Evolutionary conservation across 2,797 vertebrate species (phyloP), one percentile per base, ranked within the genome.

Genomic region (Poeciliopsis paucimaculata): DNA sequence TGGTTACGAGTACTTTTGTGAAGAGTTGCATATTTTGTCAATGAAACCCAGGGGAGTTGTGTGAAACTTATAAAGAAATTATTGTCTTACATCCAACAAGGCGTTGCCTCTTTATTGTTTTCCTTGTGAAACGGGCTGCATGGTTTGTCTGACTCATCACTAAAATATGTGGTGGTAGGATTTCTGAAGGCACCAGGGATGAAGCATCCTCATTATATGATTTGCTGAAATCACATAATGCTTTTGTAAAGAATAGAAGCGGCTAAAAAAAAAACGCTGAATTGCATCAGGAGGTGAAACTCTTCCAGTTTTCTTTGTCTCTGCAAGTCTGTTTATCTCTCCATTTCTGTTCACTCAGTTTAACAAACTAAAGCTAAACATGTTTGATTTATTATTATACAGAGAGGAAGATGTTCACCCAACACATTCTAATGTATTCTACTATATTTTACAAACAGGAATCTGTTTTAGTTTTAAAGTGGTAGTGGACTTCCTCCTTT

Each of bases 401-500:
- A 43, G 36, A 41, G 9, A 26, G 45, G 20, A 76, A 18, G 10
- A 4, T 12, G 13, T 51, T 12, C 4, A 26, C 39, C 66, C 39
- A 70, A 75, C 36, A 76, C 60, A 66, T 41, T 49, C 12, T 36
- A 31, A 49, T 7, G 1, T 11, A 11, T 6, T 70, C 23, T 41
- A 43, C 1, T 10, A 18, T 6, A 43, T 31, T 53, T 55, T 18
- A 4, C 5, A 28, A 26, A 45, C 7, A n/a, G 8, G 8, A 12
- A 20, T 46, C 4, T 34, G 2, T 23, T 7, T 18, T 15, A 16
- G 45, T 78, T 60, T 5, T 45, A 36, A 34, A 36, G 9, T 12
- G 0, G 16, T 62, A 31, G 13, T 85, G 94, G 82, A 89, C 66
- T 94, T 87, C 79, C 86, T 66, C 79, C 87, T 78, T 85, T 43